These are phyloP conservation scores for Umimayanthus kanabou DNA, from an alignment of 92 coral and sea anemone genomes.

Conservation along the genomic window DNA sequence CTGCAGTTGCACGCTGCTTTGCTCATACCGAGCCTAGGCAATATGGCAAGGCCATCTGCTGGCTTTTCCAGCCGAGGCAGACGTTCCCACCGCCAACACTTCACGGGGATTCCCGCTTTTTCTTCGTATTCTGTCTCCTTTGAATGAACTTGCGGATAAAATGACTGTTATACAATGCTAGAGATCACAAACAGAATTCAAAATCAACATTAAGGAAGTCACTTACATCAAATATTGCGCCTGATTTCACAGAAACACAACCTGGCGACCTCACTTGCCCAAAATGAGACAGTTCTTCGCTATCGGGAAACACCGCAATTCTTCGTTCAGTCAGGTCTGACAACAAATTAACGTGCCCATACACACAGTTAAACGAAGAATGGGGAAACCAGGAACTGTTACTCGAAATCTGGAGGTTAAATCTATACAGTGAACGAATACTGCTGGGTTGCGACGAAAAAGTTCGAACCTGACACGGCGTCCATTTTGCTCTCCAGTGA, in stretches of 20 bases:
- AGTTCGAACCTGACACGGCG: background rate
- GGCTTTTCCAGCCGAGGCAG: constrained; percentile 31
- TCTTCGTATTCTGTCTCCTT: constrained; percentile 31
- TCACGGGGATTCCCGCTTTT: constrained; percentile 25
- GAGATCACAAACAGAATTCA: background rate
- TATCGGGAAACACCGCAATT: constrained; percentile 8
- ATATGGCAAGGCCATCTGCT: too few relatives aligned
- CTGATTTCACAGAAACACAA: constrained; percentile 16
- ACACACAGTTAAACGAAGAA: constrained; percentile 28
- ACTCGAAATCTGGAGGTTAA: background rate
- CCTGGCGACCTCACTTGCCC: constrained; percentile 11
- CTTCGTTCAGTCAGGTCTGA: background rate
- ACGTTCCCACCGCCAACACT: background rate
- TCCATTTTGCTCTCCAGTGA: too few relatives aligned
- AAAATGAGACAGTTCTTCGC: background rate
- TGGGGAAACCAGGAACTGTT: constrained; percentile 29
- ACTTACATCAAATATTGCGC: constrained; percentile 21
- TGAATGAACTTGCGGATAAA: constrained; percentile 27
- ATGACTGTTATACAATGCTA: background rate
- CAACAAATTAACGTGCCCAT: constrained; percentile 30
- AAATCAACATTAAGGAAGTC: background rate
- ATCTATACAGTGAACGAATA: too few relatives aligned
- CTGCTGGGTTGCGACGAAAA: background rate
- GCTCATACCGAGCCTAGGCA: constrained; percentile 28
- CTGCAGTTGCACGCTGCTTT: too few relatives aligned